Evolutionary conservation across 2,797 vertebrate genomes (phyloP).

Genomic region (Adelosebastes latens): DNA sequence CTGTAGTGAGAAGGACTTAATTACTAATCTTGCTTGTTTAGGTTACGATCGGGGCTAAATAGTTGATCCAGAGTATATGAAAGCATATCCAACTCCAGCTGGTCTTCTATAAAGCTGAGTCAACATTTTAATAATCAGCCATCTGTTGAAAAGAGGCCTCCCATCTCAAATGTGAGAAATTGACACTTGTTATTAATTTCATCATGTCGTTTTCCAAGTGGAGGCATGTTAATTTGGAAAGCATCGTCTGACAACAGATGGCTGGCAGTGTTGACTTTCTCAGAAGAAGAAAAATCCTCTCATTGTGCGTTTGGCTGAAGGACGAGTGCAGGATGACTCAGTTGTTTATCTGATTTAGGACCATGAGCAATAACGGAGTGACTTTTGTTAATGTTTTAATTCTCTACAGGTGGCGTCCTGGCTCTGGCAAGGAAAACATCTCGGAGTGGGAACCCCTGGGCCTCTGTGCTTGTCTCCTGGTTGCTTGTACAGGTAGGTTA

Average conservation of each 20-base stretch:
- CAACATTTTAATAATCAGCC: slow-evolving; percentile 44
- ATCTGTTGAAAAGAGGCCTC: slow-evolving; percentile 55
- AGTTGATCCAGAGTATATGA: slow-evolving; percentile 18
- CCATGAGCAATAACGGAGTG: slow-evolving; percentile 38
- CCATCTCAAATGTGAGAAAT: slow-evolving; percentile 49
- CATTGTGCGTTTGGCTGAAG: slow-evolving; percentile 46
- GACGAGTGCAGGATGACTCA: slow-evolving; percentile 49
- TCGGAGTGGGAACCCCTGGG: slow-evolving; percentile 86
- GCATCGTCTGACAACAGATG: slow-evolving; percentile 66
- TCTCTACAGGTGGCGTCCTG: slow-evolving; percentile 79
- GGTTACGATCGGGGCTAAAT: slow-evolving; percentile 22
- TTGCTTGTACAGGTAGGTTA: slow-evolving; percentile 84
- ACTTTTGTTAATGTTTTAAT: slow-evolving; percentile 37
- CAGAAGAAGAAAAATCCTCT: slow-evolving; percentile 11
- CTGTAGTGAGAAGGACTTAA: slow-evolving; percentile 1
- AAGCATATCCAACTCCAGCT: slow-evolving; percentile 40
- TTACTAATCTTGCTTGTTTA: not conserved
- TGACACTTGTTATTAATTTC: slow-evolving; percentile 65
- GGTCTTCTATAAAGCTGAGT: slow-evolving; percentile 40
- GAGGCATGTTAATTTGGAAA: slow-evolving; percentile 56
- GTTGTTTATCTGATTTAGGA: slow-evolving; percentile 56
- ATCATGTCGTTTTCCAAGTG: slow-evolving; percentile 42
- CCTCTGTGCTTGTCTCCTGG: slow-evolving; percentile 87
- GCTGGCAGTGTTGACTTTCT: slow-evolving; percentile 58
- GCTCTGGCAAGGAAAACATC: slow-evolving; percentile 82